Conservation (phyloP, 2,113 vertebrate genomes). For the Phrynocephalus versicolor region DNA sequence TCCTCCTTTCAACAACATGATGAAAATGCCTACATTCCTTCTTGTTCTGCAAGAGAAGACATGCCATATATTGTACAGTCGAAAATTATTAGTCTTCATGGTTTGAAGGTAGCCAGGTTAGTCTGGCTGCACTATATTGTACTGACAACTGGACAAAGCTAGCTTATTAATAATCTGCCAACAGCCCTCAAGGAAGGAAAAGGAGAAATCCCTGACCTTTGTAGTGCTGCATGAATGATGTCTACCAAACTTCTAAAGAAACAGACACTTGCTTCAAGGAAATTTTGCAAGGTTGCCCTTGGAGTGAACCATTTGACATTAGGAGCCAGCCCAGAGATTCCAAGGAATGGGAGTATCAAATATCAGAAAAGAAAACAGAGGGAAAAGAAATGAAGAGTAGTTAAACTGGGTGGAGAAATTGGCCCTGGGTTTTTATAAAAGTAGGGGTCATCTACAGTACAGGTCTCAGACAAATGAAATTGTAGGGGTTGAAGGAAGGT, state of each 20-base stretch:
- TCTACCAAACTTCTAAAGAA: conserved; percentile 25
- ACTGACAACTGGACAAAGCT: conserved; percentile 19
- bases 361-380: neutral
- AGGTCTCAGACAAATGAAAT: conserved; percentile 61
- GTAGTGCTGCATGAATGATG: conserved; percentile 33
- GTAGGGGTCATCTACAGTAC: conserved; percentile 55
- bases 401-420: conserved; percentile 43
- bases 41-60: conserved; percentile 71
- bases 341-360: neutral
- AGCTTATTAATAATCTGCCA: conserved; percentile 53
- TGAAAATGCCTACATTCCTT: conserved; percentile 79
- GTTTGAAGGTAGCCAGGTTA: conserved; percentile 32
- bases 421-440: conserved; percentile 40
- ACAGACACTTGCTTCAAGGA: conserved; percentile 56
- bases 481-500: conserved; percentile 54
- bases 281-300: conserved; percentile 60
- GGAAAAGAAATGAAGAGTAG: conserved; percentile 50
- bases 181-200: conserved; percentile 52
- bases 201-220: conserved; percentile 51
- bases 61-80: conserved; percentile 24
- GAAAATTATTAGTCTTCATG: neutral
- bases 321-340: conserved; percentile 38
- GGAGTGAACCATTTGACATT: conserved; percentile 55
- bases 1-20: conserved; percentile 89
- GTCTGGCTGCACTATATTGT: conserved; percentile 20